Conservation (phyloP, 2,113 vertebrate species). For the Oryctolagus cuniculus region mOryCun1.1 NC_091434.1:151952001-151952500, state of each 20-base stretch:
- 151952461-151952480: slow-evolving; percentile 11
- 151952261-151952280: background rate
- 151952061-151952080: slow-evolving; percentile 56
- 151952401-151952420: slow-evolving; percentile 16
- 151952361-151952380: background rate
- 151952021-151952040: slow-evolving; percentile 54
- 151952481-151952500: background rate
- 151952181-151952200: background rate
- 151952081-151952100: slow-evolving; percentile 64
- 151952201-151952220: slow-evolving; percentile 49
- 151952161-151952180: background rate
- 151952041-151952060: slow-evolving; percentile 42
- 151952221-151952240: background rate
- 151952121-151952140: slow-evolving; percentile 58
- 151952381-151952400: background rate
- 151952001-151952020: slow-evolving; percentile 28
- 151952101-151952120: slow-evolving; percentile 48
- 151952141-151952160: background rate
- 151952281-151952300: slow-evolving; percentile 14
- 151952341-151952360: background rate
- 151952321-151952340: background rate
- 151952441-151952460: slow-evolving; percentile 13
- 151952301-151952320: background rate
- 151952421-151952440: background rate
- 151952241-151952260: slow-evolving; percentile 20